Conservation (phyloP, 2,888 invertebrate genomes). For the Aproaerema taeniolella region DNA sequence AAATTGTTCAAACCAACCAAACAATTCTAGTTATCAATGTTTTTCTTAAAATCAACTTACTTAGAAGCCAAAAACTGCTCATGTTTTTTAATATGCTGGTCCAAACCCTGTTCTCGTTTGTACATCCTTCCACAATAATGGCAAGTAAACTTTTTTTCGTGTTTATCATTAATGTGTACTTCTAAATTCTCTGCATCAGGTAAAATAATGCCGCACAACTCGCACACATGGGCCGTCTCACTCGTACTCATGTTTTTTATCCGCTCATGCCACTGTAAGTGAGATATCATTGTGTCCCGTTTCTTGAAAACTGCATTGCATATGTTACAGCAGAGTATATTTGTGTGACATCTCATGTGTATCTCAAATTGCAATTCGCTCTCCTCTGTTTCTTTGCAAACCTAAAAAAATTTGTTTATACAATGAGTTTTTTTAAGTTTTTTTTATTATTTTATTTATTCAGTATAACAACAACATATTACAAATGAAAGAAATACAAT, state of each 20-base stretch:
- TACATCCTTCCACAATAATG: constrained; percentile 62
- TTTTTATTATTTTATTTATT: too few relatives aligned
- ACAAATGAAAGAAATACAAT: too few relatives aligned
- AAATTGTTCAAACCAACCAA: too few relatives aligned
- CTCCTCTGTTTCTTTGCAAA: constrained; percentile 51
- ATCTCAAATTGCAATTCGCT: constrained; percentile 42
- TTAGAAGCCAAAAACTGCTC: too few relatives aligned
- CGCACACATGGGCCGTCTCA: constrained; percentile 45
- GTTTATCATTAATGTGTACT: constrained; percentile 44
- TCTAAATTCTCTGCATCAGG: constrained; percentile 33
- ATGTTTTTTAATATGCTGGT: constrained; percentile 58
- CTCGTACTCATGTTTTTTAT: constrained; percentile 26
- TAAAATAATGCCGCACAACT: constrained; percentile 47
- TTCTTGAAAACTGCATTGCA: constrained; percentile 53
- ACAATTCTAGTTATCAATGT: too few relatives aligned
- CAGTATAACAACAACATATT: too few relatives aligned
- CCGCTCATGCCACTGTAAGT: constrained; percentile 47
- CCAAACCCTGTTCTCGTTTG: constrained; percentile 47
- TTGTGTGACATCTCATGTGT: constrained; percentile 49
- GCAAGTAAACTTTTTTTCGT: constrained; percentile 53
- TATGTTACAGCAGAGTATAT: constrained; percentile 44
- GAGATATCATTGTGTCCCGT: constrained; percentile 43
- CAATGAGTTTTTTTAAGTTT: too few relatives aligned
- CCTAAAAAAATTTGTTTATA: constrained; percentile 37
- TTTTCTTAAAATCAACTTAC: too few relatives aligned